These are phyloP conservation scores for Lithophane socia DNA, from an alignment of 2,888 invertebrate genomes.

Conservation along the genomic window DNA sequence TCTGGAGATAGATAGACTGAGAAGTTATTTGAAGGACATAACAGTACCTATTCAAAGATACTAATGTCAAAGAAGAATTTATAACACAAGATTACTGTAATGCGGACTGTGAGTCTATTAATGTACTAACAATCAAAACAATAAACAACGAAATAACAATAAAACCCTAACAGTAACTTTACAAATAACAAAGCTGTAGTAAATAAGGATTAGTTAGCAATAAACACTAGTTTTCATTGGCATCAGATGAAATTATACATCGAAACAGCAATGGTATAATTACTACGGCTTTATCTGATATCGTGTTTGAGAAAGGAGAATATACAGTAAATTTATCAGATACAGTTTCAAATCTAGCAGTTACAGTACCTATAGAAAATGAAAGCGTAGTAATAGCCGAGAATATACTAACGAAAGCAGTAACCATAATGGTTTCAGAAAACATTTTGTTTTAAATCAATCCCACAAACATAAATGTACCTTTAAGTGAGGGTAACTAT, in stretches of 20 bases:
- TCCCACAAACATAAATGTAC: not conserved
- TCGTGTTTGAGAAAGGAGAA: not conserved
- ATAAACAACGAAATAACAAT: slow-evolving; percentile 38
- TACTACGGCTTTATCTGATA: not conserved
- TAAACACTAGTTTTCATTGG: slow-evolving; percentile 29
- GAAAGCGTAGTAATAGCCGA: not conserved
- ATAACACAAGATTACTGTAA: slow-evolving; percentile 20
- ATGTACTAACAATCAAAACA: slow-evolving; percentile 12
- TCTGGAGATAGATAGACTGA: not conserved
- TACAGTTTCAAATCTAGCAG: too few relatives aligned
- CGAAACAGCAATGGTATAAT: not conserved
- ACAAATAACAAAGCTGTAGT: not conserved
- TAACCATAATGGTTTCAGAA: not conserved
- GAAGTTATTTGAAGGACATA: slow-evolving; percentile 1
- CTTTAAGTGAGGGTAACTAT: not conserved
- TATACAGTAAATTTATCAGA: not conserved
- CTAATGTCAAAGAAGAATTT: not conserved
- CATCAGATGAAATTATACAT: slow-evolving; percentile 19
- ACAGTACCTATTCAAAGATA: not conserved
- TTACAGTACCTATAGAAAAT: not conserved
- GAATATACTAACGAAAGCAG: not conserved
- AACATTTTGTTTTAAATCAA: not conserved
- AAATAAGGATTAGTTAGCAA: slow-evolving; percentile 38
- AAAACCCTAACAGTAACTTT: not conserved
- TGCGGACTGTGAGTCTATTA: not conserved